phyloP scores from a whole-genome alignment of 2,113 vertebrate genomes.

The Arizona elegans region DNA sequence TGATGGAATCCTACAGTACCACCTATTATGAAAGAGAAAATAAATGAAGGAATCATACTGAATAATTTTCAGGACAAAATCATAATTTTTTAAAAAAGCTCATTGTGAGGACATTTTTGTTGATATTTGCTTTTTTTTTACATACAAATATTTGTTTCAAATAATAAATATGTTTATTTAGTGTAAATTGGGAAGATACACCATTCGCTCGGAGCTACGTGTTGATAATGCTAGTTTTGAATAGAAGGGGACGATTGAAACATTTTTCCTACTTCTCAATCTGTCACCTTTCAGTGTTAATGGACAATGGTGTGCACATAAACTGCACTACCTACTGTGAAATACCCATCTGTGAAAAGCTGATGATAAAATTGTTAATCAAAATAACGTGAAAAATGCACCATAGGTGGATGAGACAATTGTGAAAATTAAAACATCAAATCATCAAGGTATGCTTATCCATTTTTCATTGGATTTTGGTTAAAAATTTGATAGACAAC shows the following conservation, averaged over 20 bases:
- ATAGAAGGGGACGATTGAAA: slow-evolving; percentile 54
- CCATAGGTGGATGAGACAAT: too few relatives aligned
- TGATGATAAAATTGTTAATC: too few relatives aligned
- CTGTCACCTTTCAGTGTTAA: slow-evolving; percentile 63
- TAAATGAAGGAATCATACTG: slow-evolving; percentile 35
- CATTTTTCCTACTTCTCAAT: slow-evolving; percentile 60
- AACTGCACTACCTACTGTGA: slow-evolving; percentile 35
- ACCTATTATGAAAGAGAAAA: slow-evolving; percentile 2
- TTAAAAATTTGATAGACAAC: neutral
- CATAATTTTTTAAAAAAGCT: neutral
- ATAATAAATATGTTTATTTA: slow-evolving; percentile 73
- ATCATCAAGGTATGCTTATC: too few relatives aligned
- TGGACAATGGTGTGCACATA: slow-evolving; percentile 64
- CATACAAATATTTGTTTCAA: slow-evolving; percentile 58
- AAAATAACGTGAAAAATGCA: too few relatives aligned
- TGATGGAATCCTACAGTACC: neutral
- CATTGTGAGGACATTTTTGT: slow-evolving; percentile 34
- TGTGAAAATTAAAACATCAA: too few relatives aligned
- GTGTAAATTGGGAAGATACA: slow-evolving; percentile 74
- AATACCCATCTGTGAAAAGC: neutral
- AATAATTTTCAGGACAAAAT: slow-evolving; percentile 20
- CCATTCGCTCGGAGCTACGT: slow-evolving; percentile 70
- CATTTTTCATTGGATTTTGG: too few relatives aligned
- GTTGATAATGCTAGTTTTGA: slow-evolving; percentile 66
- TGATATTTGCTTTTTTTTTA: slow-evolving; percentile 47